phyloP scores from a whole-genome alignment of 2,113 vertebrate genomes.

The Eudyptes chrysolophus region DNA sequence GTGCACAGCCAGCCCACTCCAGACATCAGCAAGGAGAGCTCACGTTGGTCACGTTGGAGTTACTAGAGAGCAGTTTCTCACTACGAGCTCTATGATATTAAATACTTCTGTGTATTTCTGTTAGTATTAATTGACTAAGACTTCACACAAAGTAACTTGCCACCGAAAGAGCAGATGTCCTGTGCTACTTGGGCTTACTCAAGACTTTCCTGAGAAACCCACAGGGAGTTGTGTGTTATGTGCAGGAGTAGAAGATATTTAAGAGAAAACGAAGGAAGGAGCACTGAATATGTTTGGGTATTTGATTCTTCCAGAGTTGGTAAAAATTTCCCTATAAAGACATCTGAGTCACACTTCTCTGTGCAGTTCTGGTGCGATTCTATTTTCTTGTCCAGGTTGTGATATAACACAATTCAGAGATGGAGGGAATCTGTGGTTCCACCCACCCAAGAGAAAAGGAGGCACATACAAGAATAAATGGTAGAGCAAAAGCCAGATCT shows the following conservation, averaged over 20 bases:
- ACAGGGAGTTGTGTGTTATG: not conserved
- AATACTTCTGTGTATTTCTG: not conserved
- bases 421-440: not conserved
- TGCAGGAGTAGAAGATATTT: not conserved
- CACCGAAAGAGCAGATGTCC: not conserved
- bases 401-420: not conserved
- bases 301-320: not conserved
- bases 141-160: not conserved
- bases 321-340: not conserved
- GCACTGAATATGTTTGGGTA: accelerated
- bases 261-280: not conserved
- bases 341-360: not conserved
- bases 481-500: not conserved
- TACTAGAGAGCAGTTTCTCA: not conserved
- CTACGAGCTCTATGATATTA: not conserved
- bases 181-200: not conserved
- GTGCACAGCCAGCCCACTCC: not conserved
- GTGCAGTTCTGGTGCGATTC: too few relatives aligned
- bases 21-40: not conserved
- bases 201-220: not conserved
- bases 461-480: not conserved
- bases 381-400: not conserved
- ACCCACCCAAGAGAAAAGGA: not conserved
- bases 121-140: not conserved
- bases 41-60: accelerated